These are phyloP conservation scores for Mus minutoides DNA, from an alignment of 2,797 vertebrate genomes.

Conservation along the genomic window DNA sequence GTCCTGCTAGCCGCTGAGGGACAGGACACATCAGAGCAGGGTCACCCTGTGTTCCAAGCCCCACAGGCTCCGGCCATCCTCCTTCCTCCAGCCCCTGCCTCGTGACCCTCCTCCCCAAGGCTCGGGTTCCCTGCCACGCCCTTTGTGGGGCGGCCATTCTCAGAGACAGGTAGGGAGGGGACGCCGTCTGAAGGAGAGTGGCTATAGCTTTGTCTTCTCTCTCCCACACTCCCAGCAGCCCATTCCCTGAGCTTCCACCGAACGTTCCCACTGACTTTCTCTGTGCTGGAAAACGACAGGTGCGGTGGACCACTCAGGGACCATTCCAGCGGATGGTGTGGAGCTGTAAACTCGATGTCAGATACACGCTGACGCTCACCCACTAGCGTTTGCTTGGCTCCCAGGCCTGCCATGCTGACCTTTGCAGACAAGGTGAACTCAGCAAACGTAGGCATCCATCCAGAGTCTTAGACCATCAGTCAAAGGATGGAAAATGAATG, in stretches of 20 bases:
- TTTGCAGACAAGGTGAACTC: background rate
- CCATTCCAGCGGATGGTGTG: background rate
- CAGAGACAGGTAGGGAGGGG: background rate
- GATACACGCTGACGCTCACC: background rate
- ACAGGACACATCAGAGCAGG: background rate
- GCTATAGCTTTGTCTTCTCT: background rate
- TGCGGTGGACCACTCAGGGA: background rate
- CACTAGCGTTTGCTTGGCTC: background rate
- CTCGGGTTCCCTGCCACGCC: constrained; percentile 48
- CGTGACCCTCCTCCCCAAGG: background rate
- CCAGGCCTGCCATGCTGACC: background rate
- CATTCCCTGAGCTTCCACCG: background rate
- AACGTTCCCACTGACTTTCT: background rate
- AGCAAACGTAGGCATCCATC: background rate
- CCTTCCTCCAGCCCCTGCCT: background rate
- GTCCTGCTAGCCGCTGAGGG: background rate
- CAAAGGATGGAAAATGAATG: background rate
- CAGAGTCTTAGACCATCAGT: background rate
- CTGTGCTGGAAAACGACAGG: background rate
- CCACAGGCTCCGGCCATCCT: background rate
- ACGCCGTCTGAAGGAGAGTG: rapidly evolving
- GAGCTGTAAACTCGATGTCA: background rate
- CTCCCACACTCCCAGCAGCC: too few species aligned
- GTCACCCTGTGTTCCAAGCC: background rate
- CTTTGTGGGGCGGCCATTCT: background rate